Evolutionary conservation across 1,140 invertebrate genomes (phyloP).

Genomic region (Calephelis virginiensis): DNA sequence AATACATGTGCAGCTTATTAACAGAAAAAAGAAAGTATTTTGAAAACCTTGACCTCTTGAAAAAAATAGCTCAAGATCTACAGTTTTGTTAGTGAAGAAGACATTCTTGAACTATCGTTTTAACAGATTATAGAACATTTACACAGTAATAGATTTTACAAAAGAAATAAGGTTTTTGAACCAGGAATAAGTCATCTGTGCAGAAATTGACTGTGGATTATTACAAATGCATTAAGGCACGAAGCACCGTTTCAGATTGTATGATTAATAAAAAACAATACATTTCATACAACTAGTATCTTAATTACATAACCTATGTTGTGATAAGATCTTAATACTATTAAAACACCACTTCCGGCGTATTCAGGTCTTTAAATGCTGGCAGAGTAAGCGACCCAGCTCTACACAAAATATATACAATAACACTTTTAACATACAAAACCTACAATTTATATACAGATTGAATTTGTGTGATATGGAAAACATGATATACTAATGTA

Average conservation of each 20-base stretch:
- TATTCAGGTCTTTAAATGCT: neutral
- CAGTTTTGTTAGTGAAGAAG: too few species aligned
- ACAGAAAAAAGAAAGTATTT: too few species aligned
- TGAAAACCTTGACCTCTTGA: too few species aligned
- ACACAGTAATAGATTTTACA: too few species aligned
- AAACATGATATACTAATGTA: too few species aligned
- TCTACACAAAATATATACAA: conserved; percentile 1
- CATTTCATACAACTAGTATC: neutral
- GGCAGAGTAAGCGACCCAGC: neutral
- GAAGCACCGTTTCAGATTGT: neutral
- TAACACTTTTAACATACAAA: neutral
- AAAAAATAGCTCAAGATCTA: too few species aligned
- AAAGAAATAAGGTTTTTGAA: too few species aligned
- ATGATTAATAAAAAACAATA: neutral
- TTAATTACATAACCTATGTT: neutral
- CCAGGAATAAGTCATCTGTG: neutral
- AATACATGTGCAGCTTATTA: too few species aligned
- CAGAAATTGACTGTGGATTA: neutral
- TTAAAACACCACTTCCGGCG: neutral
- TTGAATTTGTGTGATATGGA: too few species aligned
- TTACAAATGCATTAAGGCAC: conserved; percentile 14
- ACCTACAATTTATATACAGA: neutral
- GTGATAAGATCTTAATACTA: conserved; percentile 13
- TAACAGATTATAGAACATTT: too few species aligned
- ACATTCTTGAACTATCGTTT: too few species aligned